Evolutionary conservation across 2,888 invertebrate genomes (phyloP).

Genomic region (Acleris emargana): DNA sequence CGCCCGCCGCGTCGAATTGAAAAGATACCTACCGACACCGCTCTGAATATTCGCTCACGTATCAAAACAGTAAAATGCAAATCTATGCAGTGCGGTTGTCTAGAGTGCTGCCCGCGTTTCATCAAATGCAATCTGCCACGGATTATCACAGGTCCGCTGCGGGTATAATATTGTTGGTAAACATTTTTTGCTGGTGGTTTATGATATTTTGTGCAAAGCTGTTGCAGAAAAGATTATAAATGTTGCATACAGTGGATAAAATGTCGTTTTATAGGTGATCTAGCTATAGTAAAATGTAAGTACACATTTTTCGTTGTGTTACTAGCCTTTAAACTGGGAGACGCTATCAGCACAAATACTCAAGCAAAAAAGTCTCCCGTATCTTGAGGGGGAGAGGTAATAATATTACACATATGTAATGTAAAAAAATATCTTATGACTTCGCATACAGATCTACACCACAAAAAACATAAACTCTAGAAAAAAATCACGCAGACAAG

Average conservation of each 20-base stretch:
- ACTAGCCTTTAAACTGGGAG: too few relatives aligned
- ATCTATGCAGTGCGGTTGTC: conserved; percentile 81
- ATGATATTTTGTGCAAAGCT: neutral
- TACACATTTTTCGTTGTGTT: too few relatives aligned
- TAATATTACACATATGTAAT: too few relatives aligned
- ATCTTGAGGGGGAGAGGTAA: too few relatives aligned
- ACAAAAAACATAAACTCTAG: too few relatives aligned
- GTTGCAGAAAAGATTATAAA: conserved; percentile 1
- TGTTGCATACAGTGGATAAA: neutral
- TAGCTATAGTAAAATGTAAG: too few relatives aligned
- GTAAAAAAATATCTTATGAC: too few relatives aligned
- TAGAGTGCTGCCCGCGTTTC: conserved; percentile 73
- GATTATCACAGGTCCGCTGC: conserved; percentile 59
- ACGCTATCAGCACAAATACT: too few relatives aligned
- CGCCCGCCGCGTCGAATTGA: conserved; percentile 77
- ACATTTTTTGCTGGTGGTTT: conserved; percentile 2
- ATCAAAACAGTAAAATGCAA: conserved; percentile 83
- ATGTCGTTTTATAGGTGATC: too few relatives aligned
- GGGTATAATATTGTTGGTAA: conserved; percentile 37
- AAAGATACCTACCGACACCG: conserved; percentile 81
- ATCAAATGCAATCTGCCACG: conserved; percentile 76
- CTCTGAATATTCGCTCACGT: conserved; percentile 81
- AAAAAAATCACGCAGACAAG: too few relatives aligned
- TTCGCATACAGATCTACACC: too few relatives aligned
- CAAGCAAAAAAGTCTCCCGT: too few relatives aligned